Evolutionary conservation across 2,797 vertebrate genomes (phyloP).

Genomic region (Gallirallus australis): DNA sequence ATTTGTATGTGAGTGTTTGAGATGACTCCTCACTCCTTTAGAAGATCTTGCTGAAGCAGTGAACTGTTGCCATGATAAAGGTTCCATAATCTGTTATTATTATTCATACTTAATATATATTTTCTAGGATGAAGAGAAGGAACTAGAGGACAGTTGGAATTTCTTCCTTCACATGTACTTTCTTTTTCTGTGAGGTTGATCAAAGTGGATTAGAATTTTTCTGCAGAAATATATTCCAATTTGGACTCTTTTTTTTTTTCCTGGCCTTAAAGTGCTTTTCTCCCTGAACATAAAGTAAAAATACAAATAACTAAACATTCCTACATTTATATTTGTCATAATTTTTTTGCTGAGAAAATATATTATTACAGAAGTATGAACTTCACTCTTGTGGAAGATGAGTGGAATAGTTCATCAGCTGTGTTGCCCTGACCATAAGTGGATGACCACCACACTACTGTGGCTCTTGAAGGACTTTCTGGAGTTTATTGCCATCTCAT

Average conservation of each 20-base stretch:
- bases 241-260: neutral
- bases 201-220: neutral
- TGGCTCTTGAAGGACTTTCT: neutral
- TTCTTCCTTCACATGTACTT: neutral
- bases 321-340: neutral
- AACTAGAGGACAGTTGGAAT: neutral
- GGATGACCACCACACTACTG: neutral
- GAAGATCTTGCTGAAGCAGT: neutral
- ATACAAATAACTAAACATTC: neutral
- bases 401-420: neutral
- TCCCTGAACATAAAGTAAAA: neutral
- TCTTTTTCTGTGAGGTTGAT: neutral
- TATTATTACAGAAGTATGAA: neutral
- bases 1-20: neutral
- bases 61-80: neutral
- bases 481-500: neutral
- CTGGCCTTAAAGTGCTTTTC: neutral
- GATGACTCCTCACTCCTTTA: neutral
- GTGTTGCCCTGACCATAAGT: rapidly evolving
- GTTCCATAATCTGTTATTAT: neutral
- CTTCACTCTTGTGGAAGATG: neutral
- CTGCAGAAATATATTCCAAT: neutral
- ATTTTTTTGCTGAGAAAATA: neutral
- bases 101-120: neutral
- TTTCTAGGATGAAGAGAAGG: neutral